Evolutionary conservation across 2,113 vertebrate species (phyloP).

Genomic region (Periophthalmus modestus): DNA sequence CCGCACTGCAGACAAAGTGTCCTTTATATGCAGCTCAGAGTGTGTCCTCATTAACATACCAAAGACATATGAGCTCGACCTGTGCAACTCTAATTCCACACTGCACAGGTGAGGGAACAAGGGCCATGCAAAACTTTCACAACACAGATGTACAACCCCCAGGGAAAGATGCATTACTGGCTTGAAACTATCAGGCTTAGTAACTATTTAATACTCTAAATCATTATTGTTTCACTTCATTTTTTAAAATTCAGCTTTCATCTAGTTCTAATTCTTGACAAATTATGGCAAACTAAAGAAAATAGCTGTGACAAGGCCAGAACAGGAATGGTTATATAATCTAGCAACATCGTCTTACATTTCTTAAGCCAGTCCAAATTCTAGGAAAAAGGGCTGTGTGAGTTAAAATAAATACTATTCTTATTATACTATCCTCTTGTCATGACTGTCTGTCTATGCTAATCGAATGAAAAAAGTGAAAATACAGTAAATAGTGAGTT

Average conservation of each 20-base stretch:
- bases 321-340: not conserved
- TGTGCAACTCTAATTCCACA: conserved; percentile 31
- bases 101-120: conserved; percentile 43
- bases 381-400: not conserved
- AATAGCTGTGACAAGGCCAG: not conserved
- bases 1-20: conserved; percentile 39
- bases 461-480: not conserved
- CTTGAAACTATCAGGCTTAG: too few species aligned
- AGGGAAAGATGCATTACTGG: not conserved
- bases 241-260: not conserved
- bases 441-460: not conserved
- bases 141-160: not conserved
- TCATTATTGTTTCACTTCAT: not conserved
- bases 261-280: not conserved
- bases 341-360: not conserved
- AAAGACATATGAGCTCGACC: conserved; percentile 49
- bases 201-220: too few species aligned
- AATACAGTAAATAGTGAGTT: not conserved
- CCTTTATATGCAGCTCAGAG: conserved; percentile 51
- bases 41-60: conserved; percentile 42
- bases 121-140: not conserved
- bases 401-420: not conserved
- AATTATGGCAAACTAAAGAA: not conserved
- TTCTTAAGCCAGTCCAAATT: not conserved
- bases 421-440: not conserved